Percentiles rank a stretch among this genome's conserved stretches.
Conservation (phyloP, 2,113 vertebrate genomes). For the Suricata suricatta region DNA sequence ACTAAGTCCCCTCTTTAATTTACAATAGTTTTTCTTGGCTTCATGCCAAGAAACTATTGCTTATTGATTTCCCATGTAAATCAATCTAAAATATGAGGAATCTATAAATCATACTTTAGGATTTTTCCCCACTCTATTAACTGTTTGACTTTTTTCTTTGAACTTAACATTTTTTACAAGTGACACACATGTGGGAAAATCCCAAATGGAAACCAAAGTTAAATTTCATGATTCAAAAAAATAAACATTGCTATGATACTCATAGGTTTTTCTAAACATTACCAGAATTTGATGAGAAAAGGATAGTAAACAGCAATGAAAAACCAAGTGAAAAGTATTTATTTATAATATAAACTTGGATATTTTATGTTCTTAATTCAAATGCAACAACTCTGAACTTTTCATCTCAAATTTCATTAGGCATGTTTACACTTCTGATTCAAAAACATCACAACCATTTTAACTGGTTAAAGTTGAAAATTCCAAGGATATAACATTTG, state of each 20-base stretch:
- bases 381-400: not conserved
- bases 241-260: constrained; percentile 5
- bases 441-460: constrained; percentile 38
- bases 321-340: not conserved
- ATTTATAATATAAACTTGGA: constrained; percentile 7
- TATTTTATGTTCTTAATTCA: not conserved
- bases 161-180: not conserved
- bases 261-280: not conserved
- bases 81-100: not conserved
- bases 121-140: constrained; percentile 5
- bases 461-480: constrained; percentile 1
- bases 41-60: not conserved
- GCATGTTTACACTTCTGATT: constrained; percentile 17
- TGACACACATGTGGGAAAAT: not conserved
- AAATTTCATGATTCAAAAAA: constrained; percentile 35
- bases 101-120: not conserved
- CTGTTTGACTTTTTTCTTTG: not conserved
- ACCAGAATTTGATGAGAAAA: not conserved
- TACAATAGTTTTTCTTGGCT: not conserved
- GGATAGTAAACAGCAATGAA: not conserved
- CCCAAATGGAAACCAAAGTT: constrained; percentile 3
- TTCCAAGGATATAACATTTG: not conserved
- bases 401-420: not conserved
- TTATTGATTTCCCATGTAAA: not conserved
- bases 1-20: not conserved